These are phyloP conservation scores for Macrocentrus cingulum DNA, from an alignment of 1,140 invertebrate genomes.

Conservation along the genomic window DNA sequence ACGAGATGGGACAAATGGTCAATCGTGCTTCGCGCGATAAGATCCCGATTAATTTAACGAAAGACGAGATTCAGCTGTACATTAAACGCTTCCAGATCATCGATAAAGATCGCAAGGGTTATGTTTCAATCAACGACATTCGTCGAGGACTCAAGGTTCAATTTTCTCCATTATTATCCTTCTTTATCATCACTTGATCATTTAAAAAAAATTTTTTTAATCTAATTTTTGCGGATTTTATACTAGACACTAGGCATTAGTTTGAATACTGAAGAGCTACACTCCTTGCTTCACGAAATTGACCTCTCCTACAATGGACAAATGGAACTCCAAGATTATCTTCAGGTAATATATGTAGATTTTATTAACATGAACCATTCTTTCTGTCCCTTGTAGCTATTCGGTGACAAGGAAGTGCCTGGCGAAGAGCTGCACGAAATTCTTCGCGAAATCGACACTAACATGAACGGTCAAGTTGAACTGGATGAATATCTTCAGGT, in stretches of 20 bases:
- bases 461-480: slow-evolving; percentile 99
- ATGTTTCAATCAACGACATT: slow-evolving; percentile 97
- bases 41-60: slow-evolving; percentile 90
- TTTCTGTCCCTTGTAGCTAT: slow-evolving; percentile 67
- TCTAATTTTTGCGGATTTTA: too few relatives aligned
- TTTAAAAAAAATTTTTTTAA: too few relatives aligned
- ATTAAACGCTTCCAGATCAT: slow-evolving; percentile 94
- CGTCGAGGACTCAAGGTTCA: slow-evolving; percentile 88
- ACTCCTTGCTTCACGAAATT: slow-evolving; percentile 68
- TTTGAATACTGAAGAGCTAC: slow-evolving; percentile 66
- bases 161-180: neutral
- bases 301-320: slow-evolving; percentile 70
- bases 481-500: slow-evolving; percentile 99
- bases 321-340: slow-evolving; percentile 71
- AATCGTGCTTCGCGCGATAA: slow-evolving; percentile 85
- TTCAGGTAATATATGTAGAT: slow-evolving; percentile 66
- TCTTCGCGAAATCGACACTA: slow-evolving; percentile 96
- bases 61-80: slow-evolving; percentile 92
- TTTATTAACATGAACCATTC: slow-evolving; percentile 40
- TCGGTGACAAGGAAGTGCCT: slow-evolving; percentile 85
- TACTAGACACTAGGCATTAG: slow-evolving; percentile 68
- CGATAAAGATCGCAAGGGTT: slow-evolving; percentile 95
- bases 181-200: too few relatives aligned
- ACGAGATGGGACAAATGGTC: slow-evolving; percentile 96
- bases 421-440: slow-evolving; percentile 97